These are phyloP conservation scores for Anastatus disparis DNA, from an alignment of 1,140 invertebrate genomes.

Conservation along the genomic window DNA sequence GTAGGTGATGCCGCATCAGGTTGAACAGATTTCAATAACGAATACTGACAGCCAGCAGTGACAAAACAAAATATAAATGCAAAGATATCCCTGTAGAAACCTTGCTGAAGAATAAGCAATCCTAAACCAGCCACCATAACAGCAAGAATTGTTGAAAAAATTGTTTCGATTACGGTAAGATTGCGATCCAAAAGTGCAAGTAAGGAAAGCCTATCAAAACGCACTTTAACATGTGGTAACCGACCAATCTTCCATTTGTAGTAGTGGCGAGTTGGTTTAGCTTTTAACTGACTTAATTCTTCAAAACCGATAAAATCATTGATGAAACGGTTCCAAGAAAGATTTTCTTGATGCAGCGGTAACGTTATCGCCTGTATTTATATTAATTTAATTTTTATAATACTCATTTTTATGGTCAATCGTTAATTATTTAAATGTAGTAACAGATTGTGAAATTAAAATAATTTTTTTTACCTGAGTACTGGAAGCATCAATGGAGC, in stretches of 20 bases:
- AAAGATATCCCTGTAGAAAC: slow-evolving; percentile 91
- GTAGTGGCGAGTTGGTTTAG: slow-evolving; percentile 78
- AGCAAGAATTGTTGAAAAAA: slow-evolving; percentile 85
- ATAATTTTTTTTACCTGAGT: slow-evolving; percentile 21
- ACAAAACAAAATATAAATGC: slow-evolving; percentile 97
- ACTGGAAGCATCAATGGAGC: background rate
- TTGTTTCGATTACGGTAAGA: slow-evolving; percentile 84
- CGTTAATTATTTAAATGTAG: too few relatives aligned
- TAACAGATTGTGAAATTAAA: background rate
- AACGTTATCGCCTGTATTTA: slow-evolving; percentile 44
- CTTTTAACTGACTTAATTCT: slow-evolving; percentile 51
- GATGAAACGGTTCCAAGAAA: slow-evolving; percentile 61
- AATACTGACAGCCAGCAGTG: slow-evolving; percentile 97
- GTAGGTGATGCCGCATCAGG: slow-evolving; percentile 98
- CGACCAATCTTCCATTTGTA: slow-evolving; percentile 86
- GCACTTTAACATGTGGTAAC: slow-evolving; percentile 78
- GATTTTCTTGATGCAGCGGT: slow-evolving; percentile 51
- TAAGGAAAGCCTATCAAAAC: slow-evolving; percentile 91
- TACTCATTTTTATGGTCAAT: too few relatives aligned
- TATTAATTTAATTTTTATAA: too few relatives aligned
- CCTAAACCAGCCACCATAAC: slow-evolving; percentile 88
- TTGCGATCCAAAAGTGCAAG: slow-evolving; percentile 94
- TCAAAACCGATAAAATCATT: slow-evolving; percentile 57
- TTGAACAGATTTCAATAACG: slow-evolving; percentile 97
- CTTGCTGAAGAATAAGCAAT: slow-evolving; percentile 82